Evolutionary conservation across 30 jellyfish, hydroid and myxozoan species (phyloP), one percentile per base, ranked within the genome.

Genomic region (Turritopsis dohrnii): DNA sequence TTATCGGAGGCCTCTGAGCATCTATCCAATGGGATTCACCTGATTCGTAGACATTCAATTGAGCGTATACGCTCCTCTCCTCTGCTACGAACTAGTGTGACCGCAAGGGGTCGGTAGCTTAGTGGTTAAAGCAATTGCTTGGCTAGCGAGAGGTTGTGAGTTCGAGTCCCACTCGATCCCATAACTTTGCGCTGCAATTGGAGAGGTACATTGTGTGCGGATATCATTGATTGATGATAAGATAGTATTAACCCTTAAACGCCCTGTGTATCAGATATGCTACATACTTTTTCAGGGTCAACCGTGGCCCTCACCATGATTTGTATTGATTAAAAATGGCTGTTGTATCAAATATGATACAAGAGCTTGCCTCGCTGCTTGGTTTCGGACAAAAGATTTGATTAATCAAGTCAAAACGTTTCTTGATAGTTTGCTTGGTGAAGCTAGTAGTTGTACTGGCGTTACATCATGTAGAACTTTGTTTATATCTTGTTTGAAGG

Each of bases 191-290:
- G n/a, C n/a, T n/a, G n/a, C n/a, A n/a, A n/a, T n/a, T n/a, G n/a
- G n/a, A n/a, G n/a, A n/a, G n/a, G n/a, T n/a, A n/a, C n/a, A n/a
- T n/a, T n/a, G n/a, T n/a, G n/a, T n/a, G n/a, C n/a, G n/a, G n/a
- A n/a, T n/a, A n/a, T n/a, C n/a, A n/a, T n/a, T n/a, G n/a, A n/a
- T n/a, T n/a, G n/a, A n/a, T n/a, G n/a, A n/a, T n/a, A 54, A n/a
- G n/a, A 54, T 54, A n/a, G 72, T 18, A 54, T 54, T 54, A n/a
- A 60, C 73, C 73, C 73, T 60, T 60, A 60, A 60, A 60, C 73
- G 73, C 73, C 73, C 73, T 60, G 73, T 23, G 73, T 60, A 60
- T 21, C 73, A 60, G 73, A 60, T 60, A 60, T 23, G 73, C 73
- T 60, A 60, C 73, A 60, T 60, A 23, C 21, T 18, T 60, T 60